These are phyloP conservation scores for Cremastinae sp. DNA, from an alignment of 2,888 invertebrate genomes.

Conservation along the genomic window DNA sequence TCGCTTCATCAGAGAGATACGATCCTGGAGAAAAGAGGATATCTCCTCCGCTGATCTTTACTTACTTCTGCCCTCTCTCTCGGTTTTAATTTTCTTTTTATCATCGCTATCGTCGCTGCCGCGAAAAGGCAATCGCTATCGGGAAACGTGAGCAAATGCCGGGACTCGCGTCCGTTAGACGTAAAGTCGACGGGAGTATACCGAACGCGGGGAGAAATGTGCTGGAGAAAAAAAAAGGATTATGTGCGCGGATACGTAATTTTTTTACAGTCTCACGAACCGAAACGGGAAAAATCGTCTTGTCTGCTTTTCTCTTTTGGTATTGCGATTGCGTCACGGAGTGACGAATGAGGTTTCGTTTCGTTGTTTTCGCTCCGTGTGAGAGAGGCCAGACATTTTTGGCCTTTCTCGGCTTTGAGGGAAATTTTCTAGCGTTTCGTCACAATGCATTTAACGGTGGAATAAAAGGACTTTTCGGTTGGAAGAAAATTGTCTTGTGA, in stretches of 20 bases:
- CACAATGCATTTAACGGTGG: constrained; percentile 6
- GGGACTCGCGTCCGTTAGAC: background rate
- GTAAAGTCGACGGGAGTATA: no score
- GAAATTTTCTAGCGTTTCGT: constrained; percentile 17
- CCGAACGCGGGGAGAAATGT: background rate
- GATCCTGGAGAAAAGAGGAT: constrained; percentile 47
- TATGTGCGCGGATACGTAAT: constrained; percentile 5
- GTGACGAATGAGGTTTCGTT: constrained; percentile 38
- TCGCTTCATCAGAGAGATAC: constrained; percentile 41
- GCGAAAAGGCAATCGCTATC: constrained; percentile 46
- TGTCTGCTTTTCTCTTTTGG: background rate
- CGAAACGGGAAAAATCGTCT: constrained; percentile 21
- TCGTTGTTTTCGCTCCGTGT: constrained; percentile 2
- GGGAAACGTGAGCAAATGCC: constrained; percentile 53
- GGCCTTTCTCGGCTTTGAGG: background rate
- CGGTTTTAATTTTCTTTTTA: constrained; percentile 30
- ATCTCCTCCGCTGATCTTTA: constrained; percentile 48
- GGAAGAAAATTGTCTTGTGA: constrained; percentile 32
- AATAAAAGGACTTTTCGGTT: background rate
- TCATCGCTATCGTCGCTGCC: constrained; percentile 10
- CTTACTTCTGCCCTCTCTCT: constrained; percentile 3
- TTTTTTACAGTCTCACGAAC: constrained; percentile 4
- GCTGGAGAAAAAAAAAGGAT: constrained; percentile 22
- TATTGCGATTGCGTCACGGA: constrained; percentile 17
- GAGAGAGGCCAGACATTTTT: constrained; percentile 10